Percentiles rank a stretch among this genome's conserved stretches.
Conservation (phyloP, 2,888 invertebrate species). For the Ectemnius continuus region DNA sequence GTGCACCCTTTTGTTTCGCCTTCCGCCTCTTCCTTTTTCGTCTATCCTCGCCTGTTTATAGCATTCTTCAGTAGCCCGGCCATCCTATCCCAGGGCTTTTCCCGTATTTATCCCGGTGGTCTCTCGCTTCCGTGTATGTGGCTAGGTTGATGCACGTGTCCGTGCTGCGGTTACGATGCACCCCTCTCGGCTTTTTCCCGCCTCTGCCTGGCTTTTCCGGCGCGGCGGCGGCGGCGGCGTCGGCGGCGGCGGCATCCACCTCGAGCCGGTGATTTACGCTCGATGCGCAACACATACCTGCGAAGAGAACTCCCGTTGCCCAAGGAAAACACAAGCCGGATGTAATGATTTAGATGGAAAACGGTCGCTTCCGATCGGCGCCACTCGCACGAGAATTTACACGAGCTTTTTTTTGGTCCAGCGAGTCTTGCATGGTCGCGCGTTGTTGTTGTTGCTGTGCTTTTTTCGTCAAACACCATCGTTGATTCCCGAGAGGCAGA, state of each 20-base stretch:
- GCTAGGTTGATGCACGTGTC: too few relatives aligned
- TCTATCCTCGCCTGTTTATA: too few relatives aligned
- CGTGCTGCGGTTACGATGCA: too few relatives aligned
- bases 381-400: not conserved
- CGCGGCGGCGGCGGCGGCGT: not conserved
- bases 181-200: not conserved
- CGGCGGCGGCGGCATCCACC: not conserved
- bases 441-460: not conserved
- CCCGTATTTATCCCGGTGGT: not conserved
- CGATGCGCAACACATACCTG: not conserved
- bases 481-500: not conserved
- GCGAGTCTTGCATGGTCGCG: not conserved
- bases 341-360: not conserved
- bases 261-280: constrained; percentile 3
- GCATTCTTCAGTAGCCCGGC: not conserved
- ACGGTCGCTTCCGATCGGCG: constrained; percentile 2
- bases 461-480: not conserved
- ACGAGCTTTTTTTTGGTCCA: not conserved
- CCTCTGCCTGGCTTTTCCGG: not conserved
- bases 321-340: not conserved
- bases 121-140: not conserved
- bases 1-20: too few relatives aligned
- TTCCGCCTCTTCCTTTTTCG: too few relatives aligned
- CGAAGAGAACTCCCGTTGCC: not conserved
- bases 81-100: too few relatives aligned